A percentile compares a stretch with the other conserved stretches of the same genome.
phyloP scores from a whole-genome alignment of 30 jellyfish, hydroid and myxozoan genomes.

The Rhopilema esculentum region DNA sequence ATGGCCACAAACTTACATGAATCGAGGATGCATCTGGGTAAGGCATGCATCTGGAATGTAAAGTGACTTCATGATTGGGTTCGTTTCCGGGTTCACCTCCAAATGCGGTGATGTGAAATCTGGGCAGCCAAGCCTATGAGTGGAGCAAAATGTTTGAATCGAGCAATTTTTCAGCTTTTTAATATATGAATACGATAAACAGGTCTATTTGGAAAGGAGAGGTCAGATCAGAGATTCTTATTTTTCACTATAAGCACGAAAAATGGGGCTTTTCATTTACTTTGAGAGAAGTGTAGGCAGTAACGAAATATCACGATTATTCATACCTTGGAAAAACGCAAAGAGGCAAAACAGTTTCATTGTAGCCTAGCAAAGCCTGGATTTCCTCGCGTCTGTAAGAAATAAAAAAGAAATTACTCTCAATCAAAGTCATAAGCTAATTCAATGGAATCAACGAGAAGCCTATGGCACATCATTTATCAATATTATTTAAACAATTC shows the following conservation, averaged over 20 bases:
- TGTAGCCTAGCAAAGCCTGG: conserved; percentile 50
- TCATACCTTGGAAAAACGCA: conserved; percentile 86
- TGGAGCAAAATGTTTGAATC: neutral
- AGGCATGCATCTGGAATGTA: conserved; percentile 83
- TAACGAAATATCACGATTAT: neutral
- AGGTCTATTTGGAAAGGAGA: too few species aligned
- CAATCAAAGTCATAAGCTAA: neutral
- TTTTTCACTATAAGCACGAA: too few species aligned
- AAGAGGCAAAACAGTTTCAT: conserved; percentile 43
- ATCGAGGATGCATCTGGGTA: conserved; percentile 88
- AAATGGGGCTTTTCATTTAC: too few species aligned
- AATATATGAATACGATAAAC: neutral
- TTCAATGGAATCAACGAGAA: too few species aligned
- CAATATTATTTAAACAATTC: too few species aligned
- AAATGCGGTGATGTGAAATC: conserved; percentile 80
- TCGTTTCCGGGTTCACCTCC: conserved; percentile 52
- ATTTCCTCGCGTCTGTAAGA: conserved; percentile 76
- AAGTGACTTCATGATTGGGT: conserved; percentile 76
- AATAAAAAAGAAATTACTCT: neutral
- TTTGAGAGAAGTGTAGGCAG: neutral
- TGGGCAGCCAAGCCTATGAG: conserved; percentile 82
- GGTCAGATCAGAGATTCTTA: neutral
- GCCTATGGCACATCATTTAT: too few species aligned
- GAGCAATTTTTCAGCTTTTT: too few species aligned
- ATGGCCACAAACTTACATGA: conserved; percentile 58